Conservation (phyloP, 2,113 vertebrate species). For the Pelusios castaneus region DNA sequence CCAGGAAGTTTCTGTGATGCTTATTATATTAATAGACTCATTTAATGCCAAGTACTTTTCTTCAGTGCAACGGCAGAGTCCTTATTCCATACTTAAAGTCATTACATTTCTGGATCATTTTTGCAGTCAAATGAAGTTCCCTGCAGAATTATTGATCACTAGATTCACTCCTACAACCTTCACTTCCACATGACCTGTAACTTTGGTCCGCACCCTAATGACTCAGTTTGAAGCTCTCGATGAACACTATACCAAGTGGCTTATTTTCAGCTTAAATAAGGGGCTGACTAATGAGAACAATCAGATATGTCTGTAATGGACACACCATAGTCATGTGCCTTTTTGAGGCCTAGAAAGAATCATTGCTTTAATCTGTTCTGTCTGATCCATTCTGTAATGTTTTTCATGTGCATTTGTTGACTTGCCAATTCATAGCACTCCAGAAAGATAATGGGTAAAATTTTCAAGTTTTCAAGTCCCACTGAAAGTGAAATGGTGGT, state of each 20-base stretch:
- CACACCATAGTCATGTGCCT: no score
- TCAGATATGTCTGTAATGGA: background rate
- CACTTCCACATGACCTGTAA: accelerated
- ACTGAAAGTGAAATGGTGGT: no score
- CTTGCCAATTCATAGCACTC: background rate
- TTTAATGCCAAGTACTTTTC: background rate
- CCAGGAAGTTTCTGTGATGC: background rate
- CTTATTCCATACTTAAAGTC: background rate
- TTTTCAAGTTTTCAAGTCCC: no score
- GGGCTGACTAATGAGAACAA: background rate
- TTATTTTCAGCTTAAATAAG: background rate
- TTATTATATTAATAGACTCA: background rate
- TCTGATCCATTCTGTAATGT: background rate
- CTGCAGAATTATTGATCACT: no score
- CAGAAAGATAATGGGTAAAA: no score
- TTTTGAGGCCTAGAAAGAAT: background rate
- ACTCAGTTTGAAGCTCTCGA: background rate
- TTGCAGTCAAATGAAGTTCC: no score
- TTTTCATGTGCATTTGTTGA: accelerated
- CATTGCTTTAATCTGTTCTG: background rate
- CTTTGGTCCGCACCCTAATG: background rate
- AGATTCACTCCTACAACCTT: background rate
- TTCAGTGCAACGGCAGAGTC: background rate
- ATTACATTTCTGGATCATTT: no score
- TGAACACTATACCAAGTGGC: background rate